phyloP scores from a whole-genome alignment of 2,888 invertebrate genomes.

The Sepiola atlantica region DNA sequence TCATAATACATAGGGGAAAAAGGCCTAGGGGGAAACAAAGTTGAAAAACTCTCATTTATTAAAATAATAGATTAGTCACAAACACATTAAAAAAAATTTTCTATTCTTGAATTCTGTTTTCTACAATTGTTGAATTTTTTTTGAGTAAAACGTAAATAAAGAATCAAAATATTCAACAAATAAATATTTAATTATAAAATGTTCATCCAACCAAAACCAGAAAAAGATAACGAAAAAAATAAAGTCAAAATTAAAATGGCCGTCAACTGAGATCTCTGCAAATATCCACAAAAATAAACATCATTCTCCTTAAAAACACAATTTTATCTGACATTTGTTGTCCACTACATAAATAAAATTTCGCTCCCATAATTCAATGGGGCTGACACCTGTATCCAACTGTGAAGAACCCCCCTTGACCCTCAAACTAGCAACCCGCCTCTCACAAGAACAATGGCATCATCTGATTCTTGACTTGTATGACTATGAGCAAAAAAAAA shows the following conservation, averaged over 20 bases:
- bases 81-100: not conserved
- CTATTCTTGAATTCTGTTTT: not conserved
- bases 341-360: constrained; percentile 7
- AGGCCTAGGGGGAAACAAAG: no score
- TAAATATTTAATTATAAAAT: not conserved
- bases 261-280: not conserved
- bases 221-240: not conserved
- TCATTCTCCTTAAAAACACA: not conserved
- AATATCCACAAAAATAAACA: not conserved
- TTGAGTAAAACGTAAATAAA: not conserved
- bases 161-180: not conserved
- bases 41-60: no score
- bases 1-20: no score
- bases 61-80: no score
- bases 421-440: no score
- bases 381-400: constrained; percentile 6
- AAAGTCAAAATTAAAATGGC: not conserved
- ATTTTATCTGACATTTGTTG: not conserved
- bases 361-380: not conserved
- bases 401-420: not conserved
- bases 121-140: not conserved
- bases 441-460: not conserved
- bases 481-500: not conserved
- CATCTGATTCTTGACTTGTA: not conserved
- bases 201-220: not conserved